Percentiles rank a stretch among this genome's conserved stretches.
These are phyloP conservation scores for human DNA, from an alignment of 2,113 vertebrate genomes.

Conservation along the genomic window GRCh38 chr3:28783501-28784000, in stretches of 20 bases:
- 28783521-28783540: constrained; percentile 45
- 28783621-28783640: constrained; percentile 64
- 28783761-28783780: constrained; percentile 62
- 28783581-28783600: constrained; percentile 7
- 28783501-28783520: constrained; percentile 50
- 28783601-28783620: constrained; percentile 62
- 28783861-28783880: constrained; percentile 56
- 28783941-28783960: background rate
- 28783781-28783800: constrained; percentile 71
- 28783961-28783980: background rate
- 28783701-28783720: constrained; percentile 62
- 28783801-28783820: constrained; percentile 70
- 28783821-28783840: constrained; percentile 71
- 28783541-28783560: constrained; percentile 47
- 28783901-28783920: constrained; percentile 62
- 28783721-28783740: constrained; percentile 62
- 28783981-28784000: too few relatives aligned
- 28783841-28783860: constrained; percentile 72
- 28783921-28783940: background rate
- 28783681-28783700: constrained; percentile 66
- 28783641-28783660: constrained; percentile 56
- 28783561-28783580: constrained; percentile 37
- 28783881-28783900: constrained; percentile 69
- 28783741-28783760: constrained; percentile 69
- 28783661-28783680: constrained; percentile 70